Evolutionary conservation across 2,113 vertebrate species (phyloP).

Genomic region (Bettongia penicillata): DNA sequence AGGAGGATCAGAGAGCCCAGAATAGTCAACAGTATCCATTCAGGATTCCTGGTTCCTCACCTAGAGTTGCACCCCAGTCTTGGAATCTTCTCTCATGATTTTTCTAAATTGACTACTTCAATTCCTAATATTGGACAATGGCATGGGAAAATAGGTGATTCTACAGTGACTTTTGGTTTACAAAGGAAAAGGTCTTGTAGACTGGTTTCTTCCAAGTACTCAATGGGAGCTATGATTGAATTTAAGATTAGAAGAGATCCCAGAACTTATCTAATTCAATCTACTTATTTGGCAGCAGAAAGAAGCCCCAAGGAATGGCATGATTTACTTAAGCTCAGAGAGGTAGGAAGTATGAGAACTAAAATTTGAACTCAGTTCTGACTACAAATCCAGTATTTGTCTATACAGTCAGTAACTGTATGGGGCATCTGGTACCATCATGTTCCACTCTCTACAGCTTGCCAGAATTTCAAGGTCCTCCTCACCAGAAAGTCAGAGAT

Average conservation of each 20-base stretch:
- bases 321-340: not conserved
- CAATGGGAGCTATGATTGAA: not conserved
- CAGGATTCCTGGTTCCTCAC: not conserved
- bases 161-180: not conserved
- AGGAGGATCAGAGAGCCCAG: not conserved
- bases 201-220: not conserved
- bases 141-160: not conserved
- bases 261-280: not conserved
- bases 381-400: not conserved
- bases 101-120: not conserved
- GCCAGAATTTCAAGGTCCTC: not conserved
- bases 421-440: not conserved
- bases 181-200: not conserved
- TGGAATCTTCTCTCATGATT: not conserved
- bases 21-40: not conserved
- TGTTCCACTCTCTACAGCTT: constrained; percentile 23
- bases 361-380: not conserved
- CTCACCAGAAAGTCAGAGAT: not conserved
- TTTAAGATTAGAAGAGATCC: not conserved
- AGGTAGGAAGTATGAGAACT: not conserved
- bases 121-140: not conserved
- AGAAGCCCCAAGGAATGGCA: not conserved
- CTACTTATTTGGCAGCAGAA: not conserved
- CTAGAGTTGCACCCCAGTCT: not conserved
- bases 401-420: not conserved